Evolutionary conservation across 2,888 invertebrate genomes (phyloP).

Genomic region (Lamproptera curius): DNA sequence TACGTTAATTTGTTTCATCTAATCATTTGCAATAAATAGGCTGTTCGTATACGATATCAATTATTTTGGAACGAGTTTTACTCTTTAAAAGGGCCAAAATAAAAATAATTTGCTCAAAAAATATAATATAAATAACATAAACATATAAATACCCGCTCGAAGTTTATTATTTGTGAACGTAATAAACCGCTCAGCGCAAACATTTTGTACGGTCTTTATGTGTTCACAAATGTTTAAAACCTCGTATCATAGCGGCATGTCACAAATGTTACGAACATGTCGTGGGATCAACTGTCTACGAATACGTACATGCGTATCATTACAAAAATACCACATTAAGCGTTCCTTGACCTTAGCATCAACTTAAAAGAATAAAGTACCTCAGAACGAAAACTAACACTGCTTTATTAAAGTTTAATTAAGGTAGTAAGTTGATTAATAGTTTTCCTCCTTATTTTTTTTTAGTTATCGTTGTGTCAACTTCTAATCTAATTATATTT

Average conservation of each 20-base stretch:
- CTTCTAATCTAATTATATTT: too few species aligned
- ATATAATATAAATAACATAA: neutral
- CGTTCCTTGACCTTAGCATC: too few species aligned
- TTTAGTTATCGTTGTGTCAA: too few species aligned
- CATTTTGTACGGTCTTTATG: constrained; percentile 67
- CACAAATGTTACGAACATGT: constrained; percentile 44
- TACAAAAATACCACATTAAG: constrained; percentile 26
- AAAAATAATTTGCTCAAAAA: neutral
- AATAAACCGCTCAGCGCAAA: constrained; percentile 42
- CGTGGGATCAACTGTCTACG: constrained; percentile 44
- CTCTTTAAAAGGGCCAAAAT: too few species aligned
- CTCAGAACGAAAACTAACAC: too few species aligned
- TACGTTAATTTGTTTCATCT: neutral
- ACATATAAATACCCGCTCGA: constrained; percentile 19
- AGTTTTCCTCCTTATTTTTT: too few species aligned
- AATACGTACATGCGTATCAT: constrained; percentile 21
- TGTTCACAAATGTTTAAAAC: constrained; percentile 65
- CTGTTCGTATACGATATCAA: neutral
- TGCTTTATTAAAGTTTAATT: too few species aligned
- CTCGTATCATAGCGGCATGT: constrained; percentile 50
- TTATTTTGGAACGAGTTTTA: too few species aligned
- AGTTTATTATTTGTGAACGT: constrained; percentile 27
- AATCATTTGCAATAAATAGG: neutral
- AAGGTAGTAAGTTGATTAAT: too few species aligned
- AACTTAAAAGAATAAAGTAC: too few species aligned